Conservation (phyloP, 2,113 vertebrate species). For the Microtus montanus region DNA sequence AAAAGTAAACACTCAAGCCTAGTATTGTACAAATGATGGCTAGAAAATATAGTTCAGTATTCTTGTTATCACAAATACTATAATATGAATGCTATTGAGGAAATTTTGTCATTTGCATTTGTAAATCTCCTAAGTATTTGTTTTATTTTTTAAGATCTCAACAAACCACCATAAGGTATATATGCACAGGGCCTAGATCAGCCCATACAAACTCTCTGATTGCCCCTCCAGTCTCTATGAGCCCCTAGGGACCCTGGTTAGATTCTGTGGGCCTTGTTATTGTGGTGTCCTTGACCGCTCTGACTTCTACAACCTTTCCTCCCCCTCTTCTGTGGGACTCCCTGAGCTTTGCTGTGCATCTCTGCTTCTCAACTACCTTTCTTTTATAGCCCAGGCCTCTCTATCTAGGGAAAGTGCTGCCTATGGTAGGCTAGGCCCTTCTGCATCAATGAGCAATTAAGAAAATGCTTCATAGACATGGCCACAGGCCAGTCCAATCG, state of each 20-base stretch:
- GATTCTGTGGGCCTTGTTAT: neutral
- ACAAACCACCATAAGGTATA: neutral
- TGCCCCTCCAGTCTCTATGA: neutral
- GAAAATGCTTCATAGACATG: neutral
- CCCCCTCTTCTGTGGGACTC: neutral
- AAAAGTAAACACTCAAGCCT: neutral
- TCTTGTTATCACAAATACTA: neutral
- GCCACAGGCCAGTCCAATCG: neutral
- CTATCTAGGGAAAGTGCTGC: neutral
- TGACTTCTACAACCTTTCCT: neutral
- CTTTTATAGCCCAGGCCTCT: neutral
- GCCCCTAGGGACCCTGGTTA: neutral
- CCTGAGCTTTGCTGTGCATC: neutral
- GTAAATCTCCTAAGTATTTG: neutral
- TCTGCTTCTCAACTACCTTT: neutral
- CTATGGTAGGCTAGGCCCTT: neutral
- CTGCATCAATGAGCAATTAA: neutral
- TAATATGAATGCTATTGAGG: neutral
- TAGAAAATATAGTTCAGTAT: neutral
- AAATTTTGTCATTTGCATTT: neutral
- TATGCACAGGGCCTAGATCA: neutral
- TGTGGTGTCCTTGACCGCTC: neutral
- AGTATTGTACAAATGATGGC: neutral
- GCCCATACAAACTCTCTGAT: neutral
- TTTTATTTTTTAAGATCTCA: neutral